A percentile compares a stretch with the other conserved stretches of the same genome.
phyloP scores from a whole-genome alignment of 2,888 invertebrate genomes.

The Melieria crassipennis region DNA sequence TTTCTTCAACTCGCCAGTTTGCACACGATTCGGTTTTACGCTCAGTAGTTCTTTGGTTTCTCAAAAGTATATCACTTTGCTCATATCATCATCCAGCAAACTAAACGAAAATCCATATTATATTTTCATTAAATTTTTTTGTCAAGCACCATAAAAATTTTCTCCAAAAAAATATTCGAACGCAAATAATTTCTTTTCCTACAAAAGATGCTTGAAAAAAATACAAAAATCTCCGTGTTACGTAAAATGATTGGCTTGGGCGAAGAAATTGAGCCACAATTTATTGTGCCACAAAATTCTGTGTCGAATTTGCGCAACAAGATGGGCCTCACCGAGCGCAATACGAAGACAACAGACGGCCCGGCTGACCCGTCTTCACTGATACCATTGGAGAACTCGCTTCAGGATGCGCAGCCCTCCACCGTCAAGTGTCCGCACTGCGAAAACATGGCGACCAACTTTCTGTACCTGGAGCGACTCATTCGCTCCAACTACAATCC shows the following conservation, averaged over 20 bases:
- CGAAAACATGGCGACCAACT: slow-evolving; percentile 61
- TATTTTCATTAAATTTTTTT: slow-evolving; percentile 13
- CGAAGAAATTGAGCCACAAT: slow-evolving; percentile 47
- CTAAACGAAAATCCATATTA: not conserved
- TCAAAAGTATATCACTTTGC: no score
- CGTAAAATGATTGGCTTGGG: slow-evolving; percentile 51
- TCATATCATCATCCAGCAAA: no score
- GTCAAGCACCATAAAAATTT: slow-evolving; percentile 2
- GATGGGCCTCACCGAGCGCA: slow-evolving; percentile 18
- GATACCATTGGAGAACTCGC: slow-evolving; percentile 22
- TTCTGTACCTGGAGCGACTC: slow-evolving; percentile 56
- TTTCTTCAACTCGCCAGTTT: no score
- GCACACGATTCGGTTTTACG: no score
- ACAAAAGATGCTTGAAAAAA: slow-evolving; percentile 45
- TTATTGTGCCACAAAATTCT: slow-evolving; percentile 56
- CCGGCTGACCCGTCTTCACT: slow-evolving; percentile 5
- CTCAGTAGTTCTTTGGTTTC: no score
- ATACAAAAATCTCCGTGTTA: slow-evolving; percentile 55
- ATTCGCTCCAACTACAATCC: slow-evolving; percentile 52
- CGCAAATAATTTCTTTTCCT: slow-evolving; percentile 5
- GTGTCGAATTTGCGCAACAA: slow-evolving; percentile 42
- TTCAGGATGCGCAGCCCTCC: not conserved
- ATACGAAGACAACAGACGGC: not conserved
- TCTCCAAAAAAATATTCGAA: slow-evolving; percentile 8
- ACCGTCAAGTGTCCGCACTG: slow-evolving; percentile 53